These are phyloP conservation scores for Brachionus rotundiformis DNA, from an alignment of 1,140 invertebrate genomes.

Conservation along the genomic window DNA sequence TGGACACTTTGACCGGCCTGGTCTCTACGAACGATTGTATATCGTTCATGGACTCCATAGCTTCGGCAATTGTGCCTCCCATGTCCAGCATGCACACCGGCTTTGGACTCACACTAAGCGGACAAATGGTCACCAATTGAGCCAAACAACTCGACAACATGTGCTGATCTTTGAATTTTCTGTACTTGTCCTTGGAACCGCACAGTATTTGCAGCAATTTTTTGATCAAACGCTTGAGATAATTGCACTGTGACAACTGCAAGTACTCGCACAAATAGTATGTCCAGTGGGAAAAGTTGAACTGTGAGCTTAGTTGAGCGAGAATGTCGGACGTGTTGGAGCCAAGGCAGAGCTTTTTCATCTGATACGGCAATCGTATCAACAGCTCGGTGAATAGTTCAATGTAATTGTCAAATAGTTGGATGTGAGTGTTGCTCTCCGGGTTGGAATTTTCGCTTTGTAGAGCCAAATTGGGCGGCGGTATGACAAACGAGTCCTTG, in stretches of 20 bases:
- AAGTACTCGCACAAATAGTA: constrained; percentile 89
- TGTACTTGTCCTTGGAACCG: constrained; percentile 91
- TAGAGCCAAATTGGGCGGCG: constrained; percentile 29
- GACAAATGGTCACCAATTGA: constrained; percentile 62
- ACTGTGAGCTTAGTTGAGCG: constrained; percentile 1
- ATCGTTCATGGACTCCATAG: constrained; percentile 71
- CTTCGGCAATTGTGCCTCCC: constrained; percentile 55
- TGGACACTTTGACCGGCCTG: constrained; percentile 52
- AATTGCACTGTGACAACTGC: constrained; percentile 74
- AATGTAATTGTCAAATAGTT: constrained; percentile 36
- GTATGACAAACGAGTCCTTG: constrained; percentile 46
- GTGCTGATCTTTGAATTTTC: constrained; percentile 87
- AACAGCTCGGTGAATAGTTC: constrained; percentile 87
- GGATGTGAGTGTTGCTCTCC: neutral
- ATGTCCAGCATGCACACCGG: constrained; percentile 54
- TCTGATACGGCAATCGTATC: constrained; percentile 81
- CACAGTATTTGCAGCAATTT: constrained; percentile 83
- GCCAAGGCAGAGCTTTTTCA: constrained; percentile 67
- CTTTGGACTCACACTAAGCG: constrained; percentile 55
- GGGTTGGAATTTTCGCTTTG: constrained; percentile 10
- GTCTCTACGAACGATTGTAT: constrained; percentile 81
- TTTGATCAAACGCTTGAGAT: constrained; percentile 67
- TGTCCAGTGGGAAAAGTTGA: constrained; percentile 69
- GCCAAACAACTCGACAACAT: constrained; percentile 67
- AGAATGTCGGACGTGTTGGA: neutral